phyloP scores from a whole-genome alignment of 2,113 vertebrate species.

The Platysteira castanea region DNA sequence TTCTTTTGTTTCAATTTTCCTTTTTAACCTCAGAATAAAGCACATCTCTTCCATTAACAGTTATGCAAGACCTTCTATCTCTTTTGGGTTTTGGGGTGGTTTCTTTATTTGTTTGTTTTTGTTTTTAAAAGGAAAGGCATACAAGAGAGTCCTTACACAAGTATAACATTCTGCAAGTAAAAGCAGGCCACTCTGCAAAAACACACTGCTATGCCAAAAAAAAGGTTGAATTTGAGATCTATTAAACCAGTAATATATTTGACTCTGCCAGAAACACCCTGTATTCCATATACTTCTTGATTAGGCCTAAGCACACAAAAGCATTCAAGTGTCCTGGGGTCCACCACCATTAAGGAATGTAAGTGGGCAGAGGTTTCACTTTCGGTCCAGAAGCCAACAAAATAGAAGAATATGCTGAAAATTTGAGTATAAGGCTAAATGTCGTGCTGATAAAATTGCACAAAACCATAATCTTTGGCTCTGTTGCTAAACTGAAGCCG shows the following conservation, averaged over 20 bases:
- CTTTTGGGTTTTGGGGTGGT: neutral
- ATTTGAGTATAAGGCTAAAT: neutral
- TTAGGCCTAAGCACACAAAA: neutral
- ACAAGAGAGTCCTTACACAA: neutral
- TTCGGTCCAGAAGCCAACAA: neutral
- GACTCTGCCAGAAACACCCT: neutral
- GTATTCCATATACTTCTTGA: neutral
- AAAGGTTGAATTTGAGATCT: neutral
- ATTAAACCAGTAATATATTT: neutral
- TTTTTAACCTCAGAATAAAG: conserved; percentile 11
- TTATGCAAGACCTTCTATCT: neutral
- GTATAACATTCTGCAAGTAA: neutral
- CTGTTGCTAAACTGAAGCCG: neutral
- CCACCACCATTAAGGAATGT: neutral
- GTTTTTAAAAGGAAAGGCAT: neutral
- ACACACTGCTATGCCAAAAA: neutral
- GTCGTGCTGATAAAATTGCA: neutral
- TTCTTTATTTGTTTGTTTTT: neutral
- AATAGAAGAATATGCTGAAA: neutral
- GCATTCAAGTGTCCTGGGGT: neutral
- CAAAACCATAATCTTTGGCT: neutral
- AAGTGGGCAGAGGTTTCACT: neutral
- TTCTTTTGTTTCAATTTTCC: neutral
- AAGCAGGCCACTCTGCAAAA: neutral
- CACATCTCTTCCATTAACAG: neutral